Percentiles rank a stretch among this genome's conserved stretches.
Conservation (phyloP, 2,888 invertebrate species). For the Scrobipalpa costella region DNA sequence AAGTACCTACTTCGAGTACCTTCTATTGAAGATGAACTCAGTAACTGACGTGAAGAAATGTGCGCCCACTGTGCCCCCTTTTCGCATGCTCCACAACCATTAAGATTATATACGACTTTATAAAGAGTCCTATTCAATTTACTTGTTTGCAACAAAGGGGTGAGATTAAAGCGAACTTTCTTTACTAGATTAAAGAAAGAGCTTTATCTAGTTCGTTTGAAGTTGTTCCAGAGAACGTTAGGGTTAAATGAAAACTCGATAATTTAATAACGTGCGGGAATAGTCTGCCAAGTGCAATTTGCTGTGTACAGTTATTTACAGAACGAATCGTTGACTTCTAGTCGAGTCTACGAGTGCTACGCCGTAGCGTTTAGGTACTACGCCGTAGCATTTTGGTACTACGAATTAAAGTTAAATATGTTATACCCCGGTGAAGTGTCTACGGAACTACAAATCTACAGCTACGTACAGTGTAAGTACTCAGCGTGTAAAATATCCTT, state of each 20-base stretch:
- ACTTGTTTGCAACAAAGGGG: constrained; percentile 25
- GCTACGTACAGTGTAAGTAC: not conserved
- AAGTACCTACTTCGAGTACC: not conserved
- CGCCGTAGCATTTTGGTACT: not conserved
- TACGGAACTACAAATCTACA: too few relatives aligned
- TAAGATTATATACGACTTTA: constrained; percentile 30
- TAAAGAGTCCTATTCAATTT: constrained; percentile 41
- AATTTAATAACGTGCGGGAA: constrained; percentile 9
- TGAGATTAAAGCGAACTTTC: constrained; percentile 23
- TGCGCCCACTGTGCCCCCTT: constrained; percentile 39
- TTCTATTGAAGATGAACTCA: constrained; percentile 40
- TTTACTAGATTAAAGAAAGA: constrained; percentile 12
- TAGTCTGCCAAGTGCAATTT: not conserved
- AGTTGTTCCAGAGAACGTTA: constrained; percentile 10
- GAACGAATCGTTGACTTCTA: constrained; percentile 1
- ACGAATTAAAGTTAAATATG: not conserved
- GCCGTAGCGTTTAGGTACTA: not conserved
- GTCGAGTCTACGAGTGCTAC: not conserved
- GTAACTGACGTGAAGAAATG: constrained; percentile 30
- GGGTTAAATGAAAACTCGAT: constrained; percentile 13
- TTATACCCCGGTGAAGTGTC: too few relatives aligned
- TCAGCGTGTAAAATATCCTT: not conserved
- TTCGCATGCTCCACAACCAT: constrained; percentile 49
- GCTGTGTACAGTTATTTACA: not conserved
- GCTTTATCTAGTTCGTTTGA: constrained; percentile 17